Evolutionary conservation across 2,888 invertebrate species (phyloP), one percentile per base, ranked within the genome.

Genomic region (Plagodis dolabraria): DNA sequence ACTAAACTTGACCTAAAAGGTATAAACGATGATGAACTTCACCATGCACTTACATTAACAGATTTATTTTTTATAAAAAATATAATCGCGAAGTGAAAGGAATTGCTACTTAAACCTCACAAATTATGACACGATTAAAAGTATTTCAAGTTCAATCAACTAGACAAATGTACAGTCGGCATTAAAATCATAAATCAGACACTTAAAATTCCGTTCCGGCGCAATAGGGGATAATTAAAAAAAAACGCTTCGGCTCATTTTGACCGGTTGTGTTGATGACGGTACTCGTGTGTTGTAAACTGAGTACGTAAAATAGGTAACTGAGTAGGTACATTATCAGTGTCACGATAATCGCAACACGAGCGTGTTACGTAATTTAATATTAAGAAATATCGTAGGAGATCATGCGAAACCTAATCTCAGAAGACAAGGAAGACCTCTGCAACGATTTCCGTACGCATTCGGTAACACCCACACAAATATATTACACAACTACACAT

Each of bases 1-100:
- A 84, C 86, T 87, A 90, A 88, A 87, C 90, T 90, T 91, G 90
- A 92, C 89, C 91, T 86, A 89, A 88, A 87, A 89, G 22, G 22
- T 77, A 65, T 80, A 82, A 83, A 85, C 80, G 84, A 86, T 86
- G 85, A 82, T 87, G 85, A 85, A 71, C 65, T 68, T 69, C 60
- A 50, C 51, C 48, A 56, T 36, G 46, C 43, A 43, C 33, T 45
- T 44, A 51, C 48, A 56, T 48, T 44, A 36, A 43, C 40, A 49
- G n/a, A 42, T 6, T 7, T 40, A 40, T 40, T 47, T 42, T 7
- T 33, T 35, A 35, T 34, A 47, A 43, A 53, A 33, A 49, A 46
- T 33, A 50, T 56, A 42, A 52, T 58, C 38, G 43, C 53, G 47
- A 64, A 61, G 64, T 64, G 64, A 64, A 67, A 67, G 67, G 55